A percentile compares a stretch with the other conserved stretches of the same genome.
Conservation (phyloP, 2,113 vertebrate genomes). For the Eira barbara region DNA sequence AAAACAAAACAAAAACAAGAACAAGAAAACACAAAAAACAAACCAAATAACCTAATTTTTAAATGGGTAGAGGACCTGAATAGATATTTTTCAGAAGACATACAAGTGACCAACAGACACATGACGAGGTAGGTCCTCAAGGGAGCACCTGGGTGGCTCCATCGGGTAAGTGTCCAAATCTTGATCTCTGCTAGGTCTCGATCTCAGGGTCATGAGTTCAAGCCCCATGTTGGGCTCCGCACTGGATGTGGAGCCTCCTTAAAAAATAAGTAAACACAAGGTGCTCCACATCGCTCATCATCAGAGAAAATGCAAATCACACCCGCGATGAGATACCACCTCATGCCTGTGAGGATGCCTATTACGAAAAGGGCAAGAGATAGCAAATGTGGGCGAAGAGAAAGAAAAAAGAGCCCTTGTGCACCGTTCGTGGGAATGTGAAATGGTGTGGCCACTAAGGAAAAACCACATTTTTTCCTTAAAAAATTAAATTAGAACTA, state of each 20-base stretch:
- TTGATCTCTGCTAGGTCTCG: not conserved
- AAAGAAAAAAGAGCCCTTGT: not conserved
- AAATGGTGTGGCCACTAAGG: not conserved
- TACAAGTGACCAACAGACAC: not conserved
- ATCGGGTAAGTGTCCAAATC: not conserved
- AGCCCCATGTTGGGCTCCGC: not conserved
- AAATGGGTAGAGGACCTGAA: not conserved
- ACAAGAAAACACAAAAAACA: not conserved
- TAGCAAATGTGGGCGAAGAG: not conserved
- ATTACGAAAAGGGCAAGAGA: not conserved
- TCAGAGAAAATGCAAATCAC: not conserved
- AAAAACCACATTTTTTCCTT: not conserved
- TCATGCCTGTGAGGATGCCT: not conserved
- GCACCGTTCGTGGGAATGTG: not conserved
- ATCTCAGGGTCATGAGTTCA: not conserved
- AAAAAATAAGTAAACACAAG: not conserved
- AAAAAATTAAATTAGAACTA: too few species aligned
- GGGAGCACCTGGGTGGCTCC: not conserved
- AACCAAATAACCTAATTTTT: not conserved
- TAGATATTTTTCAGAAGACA: not conserved
- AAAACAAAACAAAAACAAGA: not conserved
- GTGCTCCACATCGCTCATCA: not conserved
- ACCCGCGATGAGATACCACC: not conserved
- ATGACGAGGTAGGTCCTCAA: not conserved
- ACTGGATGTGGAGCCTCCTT: not conserved